Evolutionary conservation across 2,113 vertebrate genomes (phyloP).

Genomic region (Naja naja): DNA sequence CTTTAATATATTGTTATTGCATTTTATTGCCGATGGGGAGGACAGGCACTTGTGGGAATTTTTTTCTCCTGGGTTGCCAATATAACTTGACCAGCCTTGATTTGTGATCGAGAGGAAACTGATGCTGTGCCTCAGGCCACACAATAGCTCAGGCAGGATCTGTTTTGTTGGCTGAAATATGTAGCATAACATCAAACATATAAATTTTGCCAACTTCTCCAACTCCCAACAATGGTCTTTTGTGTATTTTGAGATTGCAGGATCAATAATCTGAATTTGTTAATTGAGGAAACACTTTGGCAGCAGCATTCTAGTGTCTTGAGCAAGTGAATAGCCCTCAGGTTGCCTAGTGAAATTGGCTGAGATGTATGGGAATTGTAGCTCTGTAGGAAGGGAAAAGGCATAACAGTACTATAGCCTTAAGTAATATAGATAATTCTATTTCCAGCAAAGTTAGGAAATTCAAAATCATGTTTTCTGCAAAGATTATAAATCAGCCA

Average conservation of each 20-base stretch:
- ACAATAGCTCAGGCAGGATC: neutral
- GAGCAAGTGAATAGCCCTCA: neutral
- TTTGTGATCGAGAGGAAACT: neutral
- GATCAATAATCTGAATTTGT: neutral
- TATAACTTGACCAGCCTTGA: neutral
- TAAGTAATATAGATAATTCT: slow-evolving; percentile 20
- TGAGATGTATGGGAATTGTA: neutral
- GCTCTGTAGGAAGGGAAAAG: neutral
- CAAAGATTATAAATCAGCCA: slow-evolving; percentile 10
- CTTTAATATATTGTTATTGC: neutral
- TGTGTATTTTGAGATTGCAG: neutral
- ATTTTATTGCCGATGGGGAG: neutral
- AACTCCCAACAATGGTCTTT: too few species aligned
- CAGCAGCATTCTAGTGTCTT: neutral
- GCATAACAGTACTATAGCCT: neutral
- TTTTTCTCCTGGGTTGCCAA: neutral
- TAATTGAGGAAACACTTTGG: neutral
- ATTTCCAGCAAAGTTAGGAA: slow-evolving; percentile 16
- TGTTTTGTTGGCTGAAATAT: neutral
- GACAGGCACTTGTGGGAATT: neutral
- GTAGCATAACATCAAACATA: neutral
- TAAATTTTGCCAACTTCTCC: neutral
- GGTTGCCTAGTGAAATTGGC: neutral
- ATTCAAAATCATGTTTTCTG: slow-evolving; percentile 34
- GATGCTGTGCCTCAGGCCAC: neutral